These are phyloP conservation scores for Syngnathoides biaculeatus DNA, from an alignment of 2,113 vertebrate genomes.

Conservation along the genomic window DNA sequence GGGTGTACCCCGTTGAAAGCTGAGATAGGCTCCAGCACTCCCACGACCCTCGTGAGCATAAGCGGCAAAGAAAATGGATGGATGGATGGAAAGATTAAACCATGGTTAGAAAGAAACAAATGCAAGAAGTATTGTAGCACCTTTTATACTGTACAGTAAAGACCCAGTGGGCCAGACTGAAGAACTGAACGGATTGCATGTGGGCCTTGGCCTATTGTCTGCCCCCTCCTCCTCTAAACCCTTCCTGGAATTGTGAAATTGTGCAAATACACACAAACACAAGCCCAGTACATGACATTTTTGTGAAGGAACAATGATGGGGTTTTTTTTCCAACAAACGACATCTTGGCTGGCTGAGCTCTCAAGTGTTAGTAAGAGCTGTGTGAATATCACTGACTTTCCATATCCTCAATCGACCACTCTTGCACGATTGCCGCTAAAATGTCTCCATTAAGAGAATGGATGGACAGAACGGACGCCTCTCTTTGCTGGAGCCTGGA, in stretches of 20 bases:
- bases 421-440: conserved; percentile 49
- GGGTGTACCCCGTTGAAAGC: too few species aligned
- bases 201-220: too few species aligned
- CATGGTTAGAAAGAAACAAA: neutral
- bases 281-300: conserved; percentile 8
- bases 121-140: neutral
- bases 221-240: neutral
- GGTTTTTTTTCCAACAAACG: conserved; percentile 19
- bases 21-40: too few species aligned
- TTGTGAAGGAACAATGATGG: conserved; percentile 11
- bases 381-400: conserved; percentile 3
- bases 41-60: too few species aligned
- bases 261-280: neutral
- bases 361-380: conserved; percentile 34
- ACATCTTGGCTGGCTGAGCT: conserved; percentile 25
- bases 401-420: conserved; percentile 40
- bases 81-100: too few species aligned
- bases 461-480: conserved; percentile 17
- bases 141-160: neutral
- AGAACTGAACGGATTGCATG: too few species aligned
- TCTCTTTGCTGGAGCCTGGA: conserved; percentile 7
- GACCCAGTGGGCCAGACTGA: too few species aligned
- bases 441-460: conserved; percentile 57
- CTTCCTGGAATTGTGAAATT: neutral
- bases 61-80: too few species aligned